Base-by-base conservation (phyloP, 2,888 invertebrate genomes). In the Amblyjoppa fuscipennis region DNA sequence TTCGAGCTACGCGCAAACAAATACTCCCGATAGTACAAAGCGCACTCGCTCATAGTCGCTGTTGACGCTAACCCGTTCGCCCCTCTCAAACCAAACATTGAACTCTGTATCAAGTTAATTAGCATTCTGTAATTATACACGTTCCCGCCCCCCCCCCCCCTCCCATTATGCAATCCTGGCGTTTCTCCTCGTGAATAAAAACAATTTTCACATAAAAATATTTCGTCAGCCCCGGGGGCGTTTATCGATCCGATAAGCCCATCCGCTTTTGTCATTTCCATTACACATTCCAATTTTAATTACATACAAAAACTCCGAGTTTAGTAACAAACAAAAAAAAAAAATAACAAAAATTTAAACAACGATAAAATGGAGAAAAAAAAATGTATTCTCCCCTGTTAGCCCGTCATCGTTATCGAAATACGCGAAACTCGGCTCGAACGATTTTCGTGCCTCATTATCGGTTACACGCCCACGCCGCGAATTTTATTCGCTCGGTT, bases 1-100 rank as follows among this genome's bases (percentile, higher is more conserved):
- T 96, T 0, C 94, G 95, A 64, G 95, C 95, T 0, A 96, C 97
- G 0, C 95, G 97, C 38, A 97, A 97, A 92, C 97, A 97, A 90
- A 96, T 97, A 86, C 93, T 97, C 80, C 96, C 97, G 0, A 95
- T 96, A 31, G 90, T 97, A 16, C 95, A 95, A 88, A 93, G 94
- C n/a, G 95, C 95, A 80, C 82, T 89, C 84, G 85, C 84, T 61
- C 80, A 84, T 81, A 86, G 56, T 53, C 86, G 77, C 74, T 87
- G 88, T 88, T 90, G 88, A 89, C 87, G 86, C 82, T 81, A 13
- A 61, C 66, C 49, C 56, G 34, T 34, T 31, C 51, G 38, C 28
- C 68, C 53, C 51, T 38, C 61, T n/a, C 34, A 79, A 68, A 77
- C 49, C 84, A 85, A 85, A 87, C 84, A 87, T 86, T 83, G 70